Evolutionary conservation across 1,140 invertebrate genomes (phyloP), one percentile per base, ranked within the genome.

Genomic region (Mesaphorura yosii): DNA sequence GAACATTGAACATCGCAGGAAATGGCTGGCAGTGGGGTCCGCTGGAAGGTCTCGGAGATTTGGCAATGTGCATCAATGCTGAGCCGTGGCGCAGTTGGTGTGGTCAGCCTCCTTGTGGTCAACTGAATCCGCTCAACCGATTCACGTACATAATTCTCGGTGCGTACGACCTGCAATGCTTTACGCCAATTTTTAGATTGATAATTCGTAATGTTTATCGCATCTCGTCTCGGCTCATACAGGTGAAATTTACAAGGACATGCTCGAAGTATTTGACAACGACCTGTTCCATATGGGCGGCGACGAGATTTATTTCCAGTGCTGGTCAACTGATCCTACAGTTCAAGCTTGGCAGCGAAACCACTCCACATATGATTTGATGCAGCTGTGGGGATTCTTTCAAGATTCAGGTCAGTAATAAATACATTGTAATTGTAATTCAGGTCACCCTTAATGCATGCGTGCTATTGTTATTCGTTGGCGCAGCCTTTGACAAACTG

Each of bases 251-350:
- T 62, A 57, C 34, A 55, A 47, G 22, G 60, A 62, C 25, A 42
- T 62, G 12, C 71, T 79, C 2, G 74, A 79, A 12, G 45, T 64
- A 28, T 67, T 66, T 51, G 53, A 58, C 25, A 34, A 51, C 2
- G 62, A 62, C 26, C 14, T 68, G 2, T 68, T 69, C 51, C 68
- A 70, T 53, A 64, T 67, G 53, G 68, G 68, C 4, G 68, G 66
- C 4, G 66, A 70, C 51, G 68, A 70, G 55, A 65, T 70, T 22
- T 60, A 63, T 37, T 59, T 67, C 17, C 51, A 51, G 22, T 69
- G 67, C 47, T 69, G 67, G 67, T 63, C 64, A 37, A 50, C 62
- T n/a, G 63, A 62, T 12, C 23, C 41, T 15, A 65, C 67, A 38
- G 65, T 69, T 29, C 29, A 38, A 28, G 39, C 63, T 17, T 68